Evolutionary conservation across 1,140 invertebrate species (phyloP), one percentile per base, ranked within the genome.

Genomic region (Aphelenchoides avenae): DNA sequence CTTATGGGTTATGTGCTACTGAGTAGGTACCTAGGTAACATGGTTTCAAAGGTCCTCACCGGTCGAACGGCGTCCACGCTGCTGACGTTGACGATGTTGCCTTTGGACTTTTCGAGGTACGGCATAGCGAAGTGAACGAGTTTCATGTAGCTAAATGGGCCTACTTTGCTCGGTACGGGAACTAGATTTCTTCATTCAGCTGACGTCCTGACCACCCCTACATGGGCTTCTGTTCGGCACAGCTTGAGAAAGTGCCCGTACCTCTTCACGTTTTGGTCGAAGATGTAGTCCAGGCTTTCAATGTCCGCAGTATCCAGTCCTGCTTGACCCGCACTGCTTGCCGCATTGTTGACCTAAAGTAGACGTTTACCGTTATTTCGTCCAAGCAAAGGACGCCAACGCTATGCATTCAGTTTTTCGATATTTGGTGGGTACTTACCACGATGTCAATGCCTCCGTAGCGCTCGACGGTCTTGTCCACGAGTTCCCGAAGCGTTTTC

Each of bases 391-490:
- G 1, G 0, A 61, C n/a, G 15, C 27, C 52, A 34, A 24, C n/a
- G 52, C 36, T 15, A n/a, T 48, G 41, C 50, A 26, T 47, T 3
- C n/a, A 48, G 52, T 15, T 26, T 43, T 24, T 39, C 36, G 15
- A n/a, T n/a, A n/a, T n/a, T n/a, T n/a, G n/a, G n/a, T n/a, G n/a
- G n/a, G n/a, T n/a, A 47, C 50, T 52, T 11, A 68, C 67, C 29
- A 68, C 30, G 31, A 68, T 57, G 42, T 68, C 65, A 13, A 68
- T 24, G 24, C 34, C 46, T n/a, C 66, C 65, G 31, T 70, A 68
- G 24, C 70, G 64, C 29, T n/a, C n/a, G n/a, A n/a, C n/a, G n/a
- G n/a, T n/a, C n/a, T n/a, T n/a, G n/a, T n/a, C n/a, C n/a, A n/a
- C 42, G 13, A 68, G 24, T 24, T 50, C 40, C 20, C 53, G 31